phyloP scores from a whole-genome alignment of 2,888 invertebrate species.

The Ditula angustiorana region DNA sequence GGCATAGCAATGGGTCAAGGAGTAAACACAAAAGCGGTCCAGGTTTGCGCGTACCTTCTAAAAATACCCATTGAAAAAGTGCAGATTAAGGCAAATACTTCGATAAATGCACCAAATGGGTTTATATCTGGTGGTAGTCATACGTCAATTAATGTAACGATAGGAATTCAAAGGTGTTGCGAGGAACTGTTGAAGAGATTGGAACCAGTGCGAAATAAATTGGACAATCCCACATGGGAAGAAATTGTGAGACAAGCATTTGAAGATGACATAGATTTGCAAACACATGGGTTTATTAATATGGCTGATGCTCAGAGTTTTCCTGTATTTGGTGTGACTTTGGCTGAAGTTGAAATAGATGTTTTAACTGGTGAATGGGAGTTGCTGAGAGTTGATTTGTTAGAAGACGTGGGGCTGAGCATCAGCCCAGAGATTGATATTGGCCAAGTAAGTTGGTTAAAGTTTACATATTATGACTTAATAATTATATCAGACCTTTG shows the following conservation, averaged over 20 bases:
- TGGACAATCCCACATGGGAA: constrained; percentile 75
- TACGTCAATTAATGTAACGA: constrained; percentile 87
- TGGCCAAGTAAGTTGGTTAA: constrained; percentile 78
- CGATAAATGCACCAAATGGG: constrained; percentile 87
- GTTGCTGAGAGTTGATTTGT: constrained; percentile 84
- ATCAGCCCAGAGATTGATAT: constrained; percentile 87
- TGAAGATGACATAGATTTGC: constrained; percentile 50
- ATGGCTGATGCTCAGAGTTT: constrained; percentile 48
- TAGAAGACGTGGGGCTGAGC: constrained; percentile 88
- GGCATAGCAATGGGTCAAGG: constrained; percentile 91
- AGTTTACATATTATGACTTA: no score
- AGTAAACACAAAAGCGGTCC: constrained; percentile 88
- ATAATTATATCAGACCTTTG: neutral
- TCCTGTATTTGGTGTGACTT: constrained; percentile 81
- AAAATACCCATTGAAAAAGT: constrained; percentile 87
- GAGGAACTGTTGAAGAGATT: constrained; percentile 71
- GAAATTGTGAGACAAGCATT: constrained; percentile 76
- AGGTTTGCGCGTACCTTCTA: constrained; percentile 87
- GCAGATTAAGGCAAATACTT: constrained; percentile 87
- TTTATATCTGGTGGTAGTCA: constrained; percentile 88
- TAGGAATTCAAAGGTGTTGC: constrained; percentile 80
- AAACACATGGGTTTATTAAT: constrained; percentile 52
- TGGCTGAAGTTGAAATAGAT: constrained; percentile 89
- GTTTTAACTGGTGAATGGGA: constrained; percentile 88
- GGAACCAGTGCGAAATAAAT: constrained; percentile 64